These are phyloP conservation scores for Malaclemys terrapin DNA, from an alignment of 2,113 vertebrate genomes.

Conservation along the genomic window DNA sequence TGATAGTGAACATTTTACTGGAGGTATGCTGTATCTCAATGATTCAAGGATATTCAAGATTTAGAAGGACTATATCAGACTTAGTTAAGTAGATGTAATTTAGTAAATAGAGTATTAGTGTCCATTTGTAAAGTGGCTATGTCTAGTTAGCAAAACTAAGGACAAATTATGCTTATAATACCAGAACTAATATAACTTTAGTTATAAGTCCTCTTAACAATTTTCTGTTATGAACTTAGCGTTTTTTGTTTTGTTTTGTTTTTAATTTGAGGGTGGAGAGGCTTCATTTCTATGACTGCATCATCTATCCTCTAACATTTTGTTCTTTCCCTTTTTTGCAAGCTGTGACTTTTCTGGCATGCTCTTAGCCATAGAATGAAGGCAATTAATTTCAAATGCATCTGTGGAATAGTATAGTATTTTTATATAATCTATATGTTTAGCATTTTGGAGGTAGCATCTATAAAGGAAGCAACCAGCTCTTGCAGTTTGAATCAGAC, in stretches of 20 bases:
- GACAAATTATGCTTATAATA: background rate
- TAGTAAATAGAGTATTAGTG: background rate
- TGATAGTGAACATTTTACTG: background rate
- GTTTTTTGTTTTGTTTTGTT: background rate
- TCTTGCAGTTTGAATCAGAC: background rate
- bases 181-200: background rate
- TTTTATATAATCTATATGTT: background rate
- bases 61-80: background rate
- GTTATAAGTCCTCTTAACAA: background rate
- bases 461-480: background rate
- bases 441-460: background rate
- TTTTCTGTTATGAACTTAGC: background rate
- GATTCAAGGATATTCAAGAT: background rate
- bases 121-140: background rate
- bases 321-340: background rate
- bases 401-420: background rate
- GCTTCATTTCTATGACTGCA: background rate
- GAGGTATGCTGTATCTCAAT: background rate
- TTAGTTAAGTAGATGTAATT: background rate
- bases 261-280: background rate
- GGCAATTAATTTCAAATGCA: background rate
- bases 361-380: background rate
- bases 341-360: background rate
- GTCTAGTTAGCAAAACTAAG: background rate
- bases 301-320: background rate